phyloP scores from a whole-genome alignment of 2,888 invertebrate genomes.

The Lomographa bimaculata region DNA sequence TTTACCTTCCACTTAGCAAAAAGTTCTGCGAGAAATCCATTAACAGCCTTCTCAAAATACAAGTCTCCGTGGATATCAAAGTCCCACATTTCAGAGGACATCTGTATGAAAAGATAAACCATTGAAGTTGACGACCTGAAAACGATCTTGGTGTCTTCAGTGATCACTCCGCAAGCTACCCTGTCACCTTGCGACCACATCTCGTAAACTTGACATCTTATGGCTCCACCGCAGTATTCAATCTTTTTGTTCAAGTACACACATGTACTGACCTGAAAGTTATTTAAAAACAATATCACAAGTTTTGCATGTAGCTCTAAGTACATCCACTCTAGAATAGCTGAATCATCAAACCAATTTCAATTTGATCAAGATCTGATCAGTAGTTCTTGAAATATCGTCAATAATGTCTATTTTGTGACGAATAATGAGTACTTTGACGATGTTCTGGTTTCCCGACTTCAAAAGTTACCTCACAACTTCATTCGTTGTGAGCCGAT shows the following conservation, averaged over 20 bases:
- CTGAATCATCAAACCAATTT: no score
- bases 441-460: no score
- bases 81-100: conserved; percentile 99
- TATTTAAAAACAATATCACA: no score
- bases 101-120: conserved; percentile 98
- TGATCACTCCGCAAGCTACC: conserved; percentile 97
- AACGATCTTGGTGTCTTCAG: conserved; percentile 97
- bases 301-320: no score
- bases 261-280: conserved; percentile 93
- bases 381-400: no score
- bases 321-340: no score
- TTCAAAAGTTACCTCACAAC: no score
- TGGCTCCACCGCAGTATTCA: conserved; percentile 93
- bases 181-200: conserved; percentile 98
- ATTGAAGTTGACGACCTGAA: conserved; percentile 98
- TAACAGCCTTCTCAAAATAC: conserved; percentile 99
- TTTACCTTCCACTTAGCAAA: conserved; percentile 97
- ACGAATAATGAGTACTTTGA: no score
- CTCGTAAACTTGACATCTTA: conserved; percentile 95
- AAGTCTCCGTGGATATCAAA: conserved; percentile 99
- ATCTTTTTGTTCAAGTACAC: conserved; percentile 97
- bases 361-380: no score
- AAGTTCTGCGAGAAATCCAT: conserved; percentile 97
- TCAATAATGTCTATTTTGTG: no score
- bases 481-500: no score